These are phyloP conservation scores for Meiosimyza platycephala DNA, from an alignment of 2,888 invertebrate species.

Conservation along the genomic window DNA sequence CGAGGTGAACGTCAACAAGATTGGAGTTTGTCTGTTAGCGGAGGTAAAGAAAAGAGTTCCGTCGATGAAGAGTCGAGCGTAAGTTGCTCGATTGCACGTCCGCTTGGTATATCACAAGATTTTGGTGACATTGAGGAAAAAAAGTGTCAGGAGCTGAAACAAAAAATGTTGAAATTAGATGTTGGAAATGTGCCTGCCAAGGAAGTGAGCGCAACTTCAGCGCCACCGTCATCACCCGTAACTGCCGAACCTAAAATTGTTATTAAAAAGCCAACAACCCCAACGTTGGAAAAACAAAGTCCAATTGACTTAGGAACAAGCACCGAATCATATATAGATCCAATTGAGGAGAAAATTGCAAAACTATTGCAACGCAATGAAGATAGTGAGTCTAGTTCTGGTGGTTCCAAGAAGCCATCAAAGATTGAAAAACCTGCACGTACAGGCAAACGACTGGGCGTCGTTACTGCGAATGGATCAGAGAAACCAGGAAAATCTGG, in stretches of 20 bases:
- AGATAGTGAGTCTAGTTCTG: conserved; percentile 74
- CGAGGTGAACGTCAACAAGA: conserved; percentile 65
- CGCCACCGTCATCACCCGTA: conserved; percentile 68
- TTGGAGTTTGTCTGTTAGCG: conserved; percentile 67
- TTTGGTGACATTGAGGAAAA: conserved; percentile 74
- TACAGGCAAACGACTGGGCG: conserved; percentile 64
- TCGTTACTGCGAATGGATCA: conserved; percentile 68
- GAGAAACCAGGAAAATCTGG: conserved; percentile 59
- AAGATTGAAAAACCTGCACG: conserved; percentile 67
- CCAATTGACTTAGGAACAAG: conserved; percentile 74
- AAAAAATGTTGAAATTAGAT: conserved; percentile 73
- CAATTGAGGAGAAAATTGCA: conserved; percentile 68
- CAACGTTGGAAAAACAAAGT: conserved; percentile 74
- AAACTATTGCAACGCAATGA: conserved; percentile 67
- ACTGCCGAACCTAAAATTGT: conserved; percentile 52
- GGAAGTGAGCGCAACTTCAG: conserved; percentile 66
- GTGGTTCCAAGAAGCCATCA: conserved; percentile 70
- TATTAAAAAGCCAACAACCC: conserved; percentile 68
- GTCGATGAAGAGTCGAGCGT: conserved; percentile 80
- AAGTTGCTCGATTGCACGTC: conserved; percentile 83
- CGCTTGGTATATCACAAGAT: conserved; percentile 82
- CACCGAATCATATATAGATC: conserved; percentile 66
- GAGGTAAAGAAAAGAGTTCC: conserved; percentile 73
- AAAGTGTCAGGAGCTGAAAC: conserved; percentile 70
- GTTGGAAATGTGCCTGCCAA: conserved; percentile 65